Evolutionary conservation across 2,888 invertebrate genomes (phyloP).

Genomic region (Drosophila algonquin): DNA sequence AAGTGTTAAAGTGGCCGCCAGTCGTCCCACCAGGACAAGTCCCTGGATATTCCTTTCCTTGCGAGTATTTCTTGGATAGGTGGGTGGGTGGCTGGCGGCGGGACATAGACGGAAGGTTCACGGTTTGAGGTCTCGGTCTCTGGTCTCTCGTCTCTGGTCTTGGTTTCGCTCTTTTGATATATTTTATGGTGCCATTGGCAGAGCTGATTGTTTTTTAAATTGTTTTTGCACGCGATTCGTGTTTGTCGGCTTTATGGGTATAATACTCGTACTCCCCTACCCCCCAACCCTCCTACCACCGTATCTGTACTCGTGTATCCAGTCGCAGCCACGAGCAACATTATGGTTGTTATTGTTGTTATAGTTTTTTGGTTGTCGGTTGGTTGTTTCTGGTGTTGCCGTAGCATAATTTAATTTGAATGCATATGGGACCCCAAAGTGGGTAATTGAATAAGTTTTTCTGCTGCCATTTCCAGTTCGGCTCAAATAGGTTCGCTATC

Average conservation of each 20-base stretch:
- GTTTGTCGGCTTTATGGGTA: slow-evolving; percentile 74
- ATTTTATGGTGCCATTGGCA: slow-evolving; percentile 62
- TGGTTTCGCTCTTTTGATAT: slow-evolving; percentile 35
- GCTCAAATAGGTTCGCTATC: not conserved
- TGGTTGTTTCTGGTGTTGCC: slow-evolving; percentile 40
- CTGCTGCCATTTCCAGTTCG: slow-evolving; percentile 22
- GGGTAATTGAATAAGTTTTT: slow-evolving; percentile 82
- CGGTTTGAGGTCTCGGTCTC: slow-evolving; percentile 51
- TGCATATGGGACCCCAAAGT: slow-evolving; percentile 70
- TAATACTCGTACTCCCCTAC: slow-evolving; percentile 52
- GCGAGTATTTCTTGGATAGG: slow-evolving; percentile 30
- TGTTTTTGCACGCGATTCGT: slow-evolving; percentile 80
- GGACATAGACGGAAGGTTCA: slow-evolving; percentile 9
- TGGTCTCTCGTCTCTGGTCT: slow-evolving; percentile 1
- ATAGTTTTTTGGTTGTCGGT: slow-evolving; percentile 29
- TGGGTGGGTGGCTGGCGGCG: slow-evolving; percentile 53
- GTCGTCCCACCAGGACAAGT: slow-evolving; percentile 32
- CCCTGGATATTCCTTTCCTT: slow-evolving; percentile 8
- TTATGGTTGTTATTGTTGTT: slow-evolving; percentile 46
- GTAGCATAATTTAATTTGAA: slow-evolving; percentile 78
- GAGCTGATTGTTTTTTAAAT: slow-evolving; percentile 79
- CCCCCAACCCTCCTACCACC: no score
- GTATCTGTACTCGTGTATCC: not conserved
- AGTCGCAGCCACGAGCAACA: slow-evolving; percentile 25
- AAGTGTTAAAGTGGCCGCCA: slow-evolving; percentile 71